phyloP scores from a whole-genome alignment of 2,797 vertebrate species.

The Protonibea diacanthus region DNA sequence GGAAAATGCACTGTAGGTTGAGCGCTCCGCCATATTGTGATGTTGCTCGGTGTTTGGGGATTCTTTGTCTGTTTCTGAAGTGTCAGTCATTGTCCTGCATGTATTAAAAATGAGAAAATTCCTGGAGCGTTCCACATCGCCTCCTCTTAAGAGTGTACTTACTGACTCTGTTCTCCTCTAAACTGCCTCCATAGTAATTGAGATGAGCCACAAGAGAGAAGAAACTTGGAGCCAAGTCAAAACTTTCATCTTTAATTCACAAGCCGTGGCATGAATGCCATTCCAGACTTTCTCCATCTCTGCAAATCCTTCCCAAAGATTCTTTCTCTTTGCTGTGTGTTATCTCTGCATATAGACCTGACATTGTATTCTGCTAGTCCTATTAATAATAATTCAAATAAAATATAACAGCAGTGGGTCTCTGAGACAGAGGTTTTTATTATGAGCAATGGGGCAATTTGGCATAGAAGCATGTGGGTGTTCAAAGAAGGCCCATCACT shows the following conservation, averaged over 20 bases:
- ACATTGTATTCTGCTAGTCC: constrained; percentile 56
- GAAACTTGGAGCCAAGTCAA: constrained; percentile 63
- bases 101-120: constrained; percentile 54
- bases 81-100: constrained; percentile 58
- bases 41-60: constrained; percentile 38
- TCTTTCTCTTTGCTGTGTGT: neutral
- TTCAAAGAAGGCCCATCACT: constrained; percentile 78
- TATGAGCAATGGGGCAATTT: constrained; percentile 83
- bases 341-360: constrained; percentile 42
- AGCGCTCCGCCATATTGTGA: constrained; percentile 6
- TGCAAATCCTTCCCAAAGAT: constrained; percentile 46
- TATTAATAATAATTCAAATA: constrained; percentile 81
- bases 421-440: constrained; percentile 75
- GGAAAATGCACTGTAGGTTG: constrained; percentile 19
- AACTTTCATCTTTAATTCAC: constrained; percentile 78
- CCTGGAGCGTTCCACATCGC: constrained; percentile 33
- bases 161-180: constrained; percentile 50
- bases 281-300: constrained; percentile 47
- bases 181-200: constrained; percentile 59
- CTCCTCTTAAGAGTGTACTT: constrained; percentile 35
- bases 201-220: constrained; percentile 62
- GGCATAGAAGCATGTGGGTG: constrained; percentile 65
- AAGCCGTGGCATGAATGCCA: constrained; percentile 43
- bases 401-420: constrained; percentile 64
- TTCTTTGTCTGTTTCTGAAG: constrained; percentile 31